These are phyloP conservation scores for Muscidifurax raptorellus DNA, from an alignment of 1,140 invertebrate genomes.

Conservation along the genomic window DNA sequence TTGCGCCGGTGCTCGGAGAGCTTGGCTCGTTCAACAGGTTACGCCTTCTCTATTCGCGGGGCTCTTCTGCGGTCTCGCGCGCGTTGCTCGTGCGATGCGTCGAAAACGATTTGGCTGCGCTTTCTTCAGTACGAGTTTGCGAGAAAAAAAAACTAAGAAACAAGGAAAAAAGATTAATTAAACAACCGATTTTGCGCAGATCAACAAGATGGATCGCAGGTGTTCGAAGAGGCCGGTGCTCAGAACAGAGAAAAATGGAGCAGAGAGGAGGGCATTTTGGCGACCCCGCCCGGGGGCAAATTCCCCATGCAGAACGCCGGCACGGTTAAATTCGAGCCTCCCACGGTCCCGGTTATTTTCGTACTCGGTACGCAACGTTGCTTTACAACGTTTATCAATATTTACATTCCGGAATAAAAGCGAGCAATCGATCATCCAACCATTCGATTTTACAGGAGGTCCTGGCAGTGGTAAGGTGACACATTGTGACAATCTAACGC, in stretches of 20 bases:
- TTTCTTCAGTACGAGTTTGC: too few species aligned
- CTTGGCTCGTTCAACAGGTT: not conserved
- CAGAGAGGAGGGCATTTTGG: conserved; percentile 70
- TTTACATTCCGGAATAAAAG: too few species aligned
- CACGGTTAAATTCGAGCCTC: conserved; percentile 87
- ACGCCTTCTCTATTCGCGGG: not conserved
- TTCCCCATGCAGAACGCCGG: conserved; percentile 86
- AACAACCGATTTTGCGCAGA: too few species aligned
- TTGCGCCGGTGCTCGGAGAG: too few species aligned
- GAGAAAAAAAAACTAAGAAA: too few species aligned
- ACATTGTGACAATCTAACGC: conserved; percentile 91
- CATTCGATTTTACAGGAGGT: conserved; percentile 78
- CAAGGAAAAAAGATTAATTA: too few species aligned
- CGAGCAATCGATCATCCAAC: too few species aligned
- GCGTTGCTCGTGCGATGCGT: too few species aligned
- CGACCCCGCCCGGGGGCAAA: conserved; percentile 79
- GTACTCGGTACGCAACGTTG: conserved; percentile 81
- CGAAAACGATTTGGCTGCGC: too few species aligned
- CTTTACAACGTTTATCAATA: conserved; percentile 61
- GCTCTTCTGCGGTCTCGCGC: too few species aligned
- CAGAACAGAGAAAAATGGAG: conserved; percentile 72
- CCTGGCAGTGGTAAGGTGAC: conserved; percentile 95
- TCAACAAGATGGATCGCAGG: conserved; percentile 84
- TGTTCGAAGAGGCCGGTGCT: conserved; percentile 79
- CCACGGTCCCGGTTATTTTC: conserved; percentile 90